Conservation (phyloP, 2,113 vertebrate species). For the Cromileptes altivelis region DNA sequence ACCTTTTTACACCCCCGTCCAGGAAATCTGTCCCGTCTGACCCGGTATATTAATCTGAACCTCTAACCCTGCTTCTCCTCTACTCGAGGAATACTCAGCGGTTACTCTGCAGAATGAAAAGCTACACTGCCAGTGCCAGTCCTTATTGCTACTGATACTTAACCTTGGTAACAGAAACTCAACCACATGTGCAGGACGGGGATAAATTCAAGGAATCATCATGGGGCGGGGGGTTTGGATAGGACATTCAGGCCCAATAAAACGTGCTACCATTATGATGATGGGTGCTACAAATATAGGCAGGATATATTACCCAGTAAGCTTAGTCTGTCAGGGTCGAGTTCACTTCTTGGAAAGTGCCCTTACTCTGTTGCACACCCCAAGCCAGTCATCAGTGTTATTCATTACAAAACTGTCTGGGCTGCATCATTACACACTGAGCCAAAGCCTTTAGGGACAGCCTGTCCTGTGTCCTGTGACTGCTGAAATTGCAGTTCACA, state of each 20-base stretch:
- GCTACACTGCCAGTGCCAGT: neutral
- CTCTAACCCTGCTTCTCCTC: conserved; percentile 4
- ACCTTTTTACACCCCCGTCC: neutral
- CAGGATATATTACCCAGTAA: conserved; percentile 29
- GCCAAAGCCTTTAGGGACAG: conserved; percentile 49
- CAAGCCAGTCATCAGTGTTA: conserved; percentile 19
- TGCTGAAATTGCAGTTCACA: neutral
- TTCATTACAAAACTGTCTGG: conserved; percentile 43
- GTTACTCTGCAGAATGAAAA: conserved; percentile 8
- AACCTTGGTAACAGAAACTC: neutral
- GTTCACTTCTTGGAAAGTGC: conserved; percentile 68
- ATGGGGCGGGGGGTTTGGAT: conserved; percentile 16
- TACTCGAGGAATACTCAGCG: neutral
- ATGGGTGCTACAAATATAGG: conserved; percentile 24
- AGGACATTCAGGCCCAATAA: conserved; percentile 28
- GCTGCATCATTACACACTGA: conserved; percentile 31
- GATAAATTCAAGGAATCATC: conserved; percentile 14
- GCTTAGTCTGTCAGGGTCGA: conserved; percentile 46
- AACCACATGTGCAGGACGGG: conserved; percentile 9
- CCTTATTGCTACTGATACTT: neutral
- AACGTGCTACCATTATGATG: conserved; percentile 6
- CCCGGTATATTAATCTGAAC: conserved; percentile 22
- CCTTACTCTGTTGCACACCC: conserved; percentile 14
- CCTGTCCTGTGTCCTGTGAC: conserved; percentile 26
- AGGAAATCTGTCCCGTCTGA: conserved; percentile 21